These are phyloP conservation scores for Cebus imitator DNA, from an alignment of 2,113 vertebrate species.

Conservation along the genomic window DNA sequence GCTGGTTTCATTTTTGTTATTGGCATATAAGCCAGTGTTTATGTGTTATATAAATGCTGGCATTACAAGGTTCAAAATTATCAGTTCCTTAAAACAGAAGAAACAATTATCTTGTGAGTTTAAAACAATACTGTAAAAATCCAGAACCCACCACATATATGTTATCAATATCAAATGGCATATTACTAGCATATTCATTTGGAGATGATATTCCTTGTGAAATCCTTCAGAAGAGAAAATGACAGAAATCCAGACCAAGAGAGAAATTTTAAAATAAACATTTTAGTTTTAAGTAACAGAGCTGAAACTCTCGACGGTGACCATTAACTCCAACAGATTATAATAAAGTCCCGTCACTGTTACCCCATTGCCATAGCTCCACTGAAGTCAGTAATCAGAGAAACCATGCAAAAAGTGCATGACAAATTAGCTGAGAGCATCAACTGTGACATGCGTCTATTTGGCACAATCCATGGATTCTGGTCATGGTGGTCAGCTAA, in stretches of 20 bases:
- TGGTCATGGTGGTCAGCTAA: neutral
- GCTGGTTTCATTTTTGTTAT: constrained; percentile 28
- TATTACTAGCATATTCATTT: neutral
- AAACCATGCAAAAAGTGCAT: neutral
- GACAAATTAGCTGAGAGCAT: neutral
- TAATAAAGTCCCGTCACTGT: neutral
- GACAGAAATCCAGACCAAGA: neutral
- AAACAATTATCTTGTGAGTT: neutral
- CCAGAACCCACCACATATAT: neutral
- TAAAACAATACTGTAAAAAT: constrained; percentile 25
- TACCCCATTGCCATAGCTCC: neutral
- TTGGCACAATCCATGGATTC: neutral
- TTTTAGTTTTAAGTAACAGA: neutral
- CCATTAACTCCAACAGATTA: neutral
- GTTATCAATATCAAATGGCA: neutral
- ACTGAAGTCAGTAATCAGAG: neutral
- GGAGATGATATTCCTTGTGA: neutral
- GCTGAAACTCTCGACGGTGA: neutral
- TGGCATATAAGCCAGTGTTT: neutral
- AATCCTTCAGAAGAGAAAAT: constrained; percentile 26
- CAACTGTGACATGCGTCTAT: neutral
- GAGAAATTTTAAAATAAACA: neutral
- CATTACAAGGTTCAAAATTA: constrained; percentile 32
- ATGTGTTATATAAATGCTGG: neutral
- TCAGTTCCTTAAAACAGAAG: neutral